phyloP scores from a whole-genome alignment of 2,797 vertebrate species.

The Melanogrammus aeglefinus region DNA sequence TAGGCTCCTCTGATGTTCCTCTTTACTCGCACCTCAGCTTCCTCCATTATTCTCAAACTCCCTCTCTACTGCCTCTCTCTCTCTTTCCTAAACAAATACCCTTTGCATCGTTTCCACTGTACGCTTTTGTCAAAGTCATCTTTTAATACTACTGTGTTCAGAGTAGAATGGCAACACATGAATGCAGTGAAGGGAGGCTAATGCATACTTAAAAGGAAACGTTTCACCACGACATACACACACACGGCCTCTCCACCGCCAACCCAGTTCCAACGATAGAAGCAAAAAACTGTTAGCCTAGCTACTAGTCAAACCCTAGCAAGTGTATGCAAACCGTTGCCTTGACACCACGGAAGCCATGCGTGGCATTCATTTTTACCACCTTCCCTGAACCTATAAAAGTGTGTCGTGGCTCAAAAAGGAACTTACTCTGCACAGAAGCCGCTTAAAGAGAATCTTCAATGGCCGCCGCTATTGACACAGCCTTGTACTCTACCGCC shows the following conservation, averaged over 20 bases:
- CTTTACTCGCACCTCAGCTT: background rate
- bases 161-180: constrained; percentile 14
- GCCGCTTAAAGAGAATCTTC: too few relatives aligned
- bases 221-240: constrained; percentile 39
- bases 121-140: constrained; percentile 21
- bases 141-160: constrained; percentile 38
- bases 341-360: background rate
- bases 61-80: background rate
- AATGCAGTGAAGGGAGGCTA: background rate
- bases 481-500: too few relatives aligned
- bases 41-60: background rate
- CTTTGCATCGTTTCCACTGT: background rate
- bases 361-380: background rate
- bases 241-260: background rate
- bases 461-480: too few relatives aligned
- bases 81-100: background rate
- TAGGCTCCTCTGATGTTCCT: constrained; percentile 3
- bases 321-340: background rate
- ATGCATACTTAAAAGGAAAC: background rate
- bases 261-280: background rate
- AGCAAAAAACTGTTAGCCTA: background rate
- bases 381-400: background rate
- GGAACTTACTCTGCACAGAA: too few relatives aligned
- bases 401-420: too few relatives aligned
- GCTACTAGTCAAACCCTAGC: background rate